phyloP scores from a whole-genome alignment of 2,888 invertebrate genomes.

The Hyles lineata region DNA sequence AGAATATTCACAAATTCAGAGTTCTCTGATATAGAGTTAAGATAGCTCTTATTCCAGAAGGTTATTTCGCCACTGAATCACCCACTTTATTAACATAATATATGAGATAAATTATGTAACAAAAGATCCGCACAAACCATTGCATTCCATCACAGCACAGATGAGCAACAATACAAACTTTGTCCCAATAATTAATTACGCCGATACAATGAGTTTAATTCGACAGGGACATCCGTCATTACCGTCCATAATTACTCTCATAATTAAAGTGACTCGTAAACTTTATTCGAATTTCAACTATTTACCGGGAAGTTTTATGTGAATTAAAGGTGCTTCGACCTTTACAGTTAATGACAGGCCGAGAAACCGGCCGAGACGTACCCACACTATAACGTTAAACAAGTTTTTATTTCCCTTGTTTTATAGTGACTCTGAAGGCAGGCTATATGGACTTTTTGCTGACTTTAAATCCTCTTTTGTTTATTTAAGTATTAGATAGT shows the following conservation, averaged over 20 bases:
- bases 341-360: constrained; percentile 47
- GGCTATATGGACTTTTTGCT: background rate
- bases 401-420: constrained; percentile 13
- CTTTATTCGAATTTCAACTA: constrained; percentile 53
- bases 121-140: background rate
- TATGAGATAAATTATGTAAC: background rate
- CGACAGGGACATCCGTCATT: constrained; percentile 12
- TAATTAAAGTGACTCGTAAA: constrained; percentile 50
- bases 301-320: constrained; percentile 47
- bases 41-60: too few relatives aligned
- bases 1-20: too few relatives aligned
- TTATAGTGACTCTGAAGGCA: background rate
- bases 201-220: background rate
- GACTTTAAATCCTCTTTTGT: background rate
- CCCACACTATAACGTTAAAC: constrained; percentile 31
- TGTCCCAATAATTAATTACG: background rate
- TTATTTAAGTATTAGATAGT: too few relatives aligned
- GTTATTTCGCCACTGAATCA: too few relatives aligned
- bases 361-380: constrained; percentile 24
- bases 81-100: too few relatives aligned
- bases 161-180: constrained; percentile 5
- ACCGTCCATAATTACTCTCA: constrained; percentile 39
- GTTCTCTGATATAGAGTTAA: too few relatives aligned
- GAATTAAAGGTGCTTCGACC: constrained; percentile 45
- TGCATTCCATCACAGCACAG: background rate